Evolutionary conservation across 2,797 vertebrate species (phyloP), one percentile per base, ranked within the genome.

Genomic region (Hyperoplus immaculatus): DNA sequence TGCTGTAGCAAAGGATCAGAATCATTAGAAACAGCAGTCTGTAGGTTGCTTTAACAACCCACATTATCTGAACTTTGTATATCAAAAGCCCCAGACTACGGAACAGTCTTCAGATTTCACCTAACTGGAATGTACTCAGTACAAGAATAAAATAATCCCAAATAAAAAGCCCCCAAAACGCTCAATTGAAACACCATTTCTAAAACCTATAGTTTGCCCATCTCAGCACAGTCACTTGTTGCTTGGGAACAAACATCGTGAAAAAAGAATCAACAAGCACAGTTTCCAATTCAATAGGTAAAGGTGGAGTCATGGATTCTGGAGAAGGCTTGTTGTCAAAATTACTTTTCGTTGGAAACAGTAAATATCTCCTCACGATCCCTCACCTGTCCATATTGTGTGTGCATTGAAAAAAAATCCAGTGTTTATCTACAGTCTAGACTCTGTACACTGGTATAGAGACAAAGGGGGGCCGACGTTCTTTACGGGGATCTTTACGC

Each of bases 101-200:
- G 53, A 86, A 88, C 77, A 78, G 80, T 87, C 77, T 68, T 66
- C 29, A 75, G 43, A 75, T 68, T 77, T 73, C 21, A 78, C 46
- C 29, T 53, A 77, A 43, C 50, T 76, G 59, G 51, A 64, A 81
- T 79, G 70, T 43, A 42, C 36, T 70, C 29, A 65, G 59, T 60
- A 59, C 74, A 75, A 68, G 16, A 71, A 54, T 4, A 69, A 42
- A 36, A 51, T 10, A 41, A 4, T 10, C 5, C 46, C 36, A 7
- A 56, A 66, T 36, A 66, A 51, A 18, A 74, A 38, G 15, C 12
- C 41, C 5, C 45, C 16, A 69, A 62, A 62, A n/a, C 68, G 69
- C 9, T 10, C 29, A 76, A 42, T 41, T 39, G 49, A 21, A 36
- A 71, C 5, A 53, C 21, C 3, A n/a, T 43, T 70, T 75, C 14